Evolutionary conservation across 2,797 vertebrate genomes (phyloP).

Genomic region (Chloroceryle amazona): DNA sequence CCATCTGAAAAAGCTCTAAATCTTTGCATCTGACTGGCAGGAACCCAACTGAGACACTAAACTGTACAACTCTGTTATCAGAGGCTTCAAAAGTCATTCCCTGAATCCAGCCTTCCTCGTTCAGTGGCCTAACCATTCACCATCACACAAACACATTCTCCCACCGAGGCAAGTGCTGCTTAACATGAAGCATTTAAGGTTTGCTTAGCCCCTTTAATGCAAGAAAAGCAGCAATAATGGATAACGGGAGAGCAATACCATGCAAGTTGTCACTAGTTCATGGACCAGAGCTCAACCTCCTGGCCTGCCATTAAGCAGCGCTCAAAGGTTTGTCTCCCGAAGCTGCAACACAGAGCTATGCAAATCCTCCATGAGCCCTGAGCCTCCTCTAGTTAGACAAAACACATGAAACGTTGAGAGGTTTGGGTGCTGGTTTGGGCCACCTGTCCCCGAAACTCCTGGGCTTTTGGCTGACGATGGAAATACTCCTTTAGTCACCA

Average conservation of each 20-base stretch:
- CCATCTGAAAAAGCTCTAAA: neutral
- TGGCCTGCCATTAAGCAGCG: neutral
- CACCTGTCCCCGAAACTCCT: neutral
- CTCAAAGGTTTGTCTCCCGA: neutral
- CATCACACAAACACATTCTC: neutral
- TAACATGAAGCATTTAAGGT: neutral
- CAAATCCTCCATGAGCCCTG: neutral
- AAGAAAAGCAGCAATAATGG: neutral
- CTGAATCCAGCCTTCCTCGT: neutral
- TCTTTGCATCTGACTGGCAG: neutral
- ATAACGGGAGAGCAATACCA: neutral
- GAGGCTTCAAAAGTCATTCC: neutral
- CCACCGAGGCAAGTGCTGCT: neutral
- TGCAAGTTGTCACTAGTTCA: neutral
- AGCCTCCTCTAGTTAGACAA: neutral
- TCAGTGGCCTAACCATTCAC: neutral
- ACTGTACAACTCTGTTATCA: neutral
- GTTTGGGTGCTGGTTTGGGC: neutral
- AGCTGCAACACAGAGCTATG: neutral
- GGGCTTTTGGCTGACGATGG: neutral
- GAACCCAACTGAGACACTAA: neutral
- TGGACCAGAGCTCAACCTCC: neutral
- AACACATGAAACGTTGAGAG: neutral
- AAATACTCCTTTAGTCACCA: neutral
- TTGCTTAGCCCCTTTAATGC: neutral